phyloP scores from a whole-genome alignment of 2,113 vertebrate species.

The Arothron firmamentum region DNA sequence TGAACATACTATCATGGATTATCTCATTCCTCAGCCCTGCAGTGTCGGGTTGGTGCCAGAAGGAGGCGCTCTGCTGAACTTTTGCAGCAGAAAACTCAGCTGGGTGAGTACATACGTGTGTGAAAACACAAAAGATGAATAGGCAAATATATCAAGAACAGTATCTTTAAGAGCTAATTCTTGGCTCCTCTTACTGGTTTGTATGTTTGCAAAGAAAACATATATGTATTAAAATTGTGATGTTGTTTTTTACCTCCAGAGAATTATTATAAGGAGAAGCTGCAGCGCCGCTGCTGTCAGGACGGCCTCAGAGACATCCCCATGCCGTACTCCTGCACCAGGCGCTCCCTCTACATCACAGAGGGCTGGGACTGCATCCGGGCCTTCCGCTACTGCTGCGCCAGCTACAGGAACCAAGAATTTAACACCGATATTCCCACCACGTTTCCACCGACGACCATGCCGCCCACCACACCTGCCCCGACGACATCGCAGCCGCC shows the following conservation, averaged over 20 bases:
- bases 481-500: neutral
- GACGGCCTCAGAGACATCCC: slow-evolving; percentile 83
- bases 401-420: slow-evolving; percentile 52
- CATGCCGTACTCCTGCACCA: slow-evolving; percentile 80
- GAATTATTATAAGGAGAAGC: slow-evolving; percentile 65
- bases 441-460: slow-evolving; percentile 20
- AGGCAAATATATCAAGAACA: too few relatives aligned
- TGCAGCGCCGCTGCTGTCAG: slow-evolving; percentile 77
- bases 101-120: slow-evolving; percentile 51
- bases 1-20: neutral
- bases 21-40: slow-evolving; percentile 26
- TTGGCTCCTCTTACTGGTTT: too few relatives aligned
- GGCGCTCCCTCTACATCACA: slow-evolving; percentile 74
- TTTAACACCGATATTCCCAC: slow-evolving; percentile 52
- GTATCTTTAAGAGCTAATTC: too few relatives aligned
- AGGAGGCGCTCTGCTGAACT: slow-evolving; percentile 66
- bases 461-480: neutral
- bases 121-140: too few relatives aligned
- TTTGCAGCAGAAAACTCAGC: slow-evolving; percentile 48
- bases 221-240: neutral
- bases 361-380: slow-evolving; percentile 70
- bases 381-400: slow-evolving; percentile 86
- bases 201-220: too few relatives aligned
- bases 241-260: slow-evolving; percentile 54
- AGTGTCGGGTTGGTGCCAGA: slow-evolving; percentile 56